A percentile compares a stretch with the other conserved stretches of the same genome.
Conservation (phyloP, 2,888 invertebrate genomes). For the Drosophila differens region DNA sequence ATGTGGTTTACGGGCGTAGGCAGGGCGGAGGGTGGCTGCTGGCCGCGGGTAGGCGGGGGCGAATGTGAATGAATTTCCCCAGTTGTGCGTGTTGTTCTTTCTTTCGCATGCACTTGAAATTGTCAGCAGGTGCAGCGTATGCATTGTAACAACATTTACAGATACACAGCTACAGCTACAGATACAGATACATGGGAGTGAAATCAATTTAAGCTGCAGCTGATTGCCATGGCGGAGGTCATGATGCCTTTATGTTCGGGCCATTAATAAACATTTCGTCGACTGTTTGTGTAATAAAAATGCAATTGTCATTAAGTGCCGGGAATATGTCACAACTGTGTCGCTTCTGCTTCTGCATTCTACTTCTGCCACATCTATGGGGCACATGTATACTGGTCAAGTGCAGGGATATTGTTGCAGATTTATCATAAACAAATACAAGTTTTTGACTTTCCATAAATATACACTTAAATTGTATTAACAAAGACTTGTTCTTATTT, state of each 20-base stretch:
- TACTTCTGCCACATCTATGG: constrained; percentile 6
- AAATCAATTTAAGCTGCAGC: constrained; percentile 66
- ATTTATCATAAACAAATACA: constrained; percentile 11
- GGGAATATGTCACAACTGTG: constrained; percentile 63
- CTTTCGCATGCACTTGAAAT: constrained; percentile 83
- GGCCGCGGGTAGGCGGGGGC: neutral
- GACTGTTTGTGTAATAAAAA: constrained; percentile 81
- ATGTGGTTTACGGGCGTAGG: constrained; percentile 44
- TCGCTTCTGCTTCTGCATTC: constrained; percentile 14
- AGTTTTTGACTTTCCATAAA: constrained; percentile 5
- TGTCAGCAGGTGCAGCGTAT: constrained; percentile 84
- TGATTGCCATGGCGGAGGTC: constrained; percentile 48
- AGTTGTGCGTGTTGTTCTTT: constrained; percentile 75
- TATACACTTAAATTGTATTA: neutral
- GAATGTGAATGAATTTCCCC: constrained; percentile 52
- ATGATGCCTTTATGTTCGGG: constrained; percentile 71
- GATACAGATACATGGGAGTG: constrained; percentile 42
- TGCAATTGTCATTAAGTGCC: constrained; percentile 82
- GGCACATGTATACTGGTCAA: constrained; percentile 9
- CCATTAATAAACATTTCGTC: constrained; percentile 80
- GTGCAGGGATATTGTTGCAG: constrained; percentile 19
- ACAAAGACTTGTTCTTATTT: neutral
- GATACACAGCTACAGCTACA: constrained; percentile 38
- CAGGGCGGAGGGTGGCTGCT: constrained; percentile 12
- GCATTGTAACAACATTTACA: constrained; percentile 74